phyloP scores from a whole-genome alignment of 2,113 vertebrate genomes.

The Narcine bancroftii region DNA sequence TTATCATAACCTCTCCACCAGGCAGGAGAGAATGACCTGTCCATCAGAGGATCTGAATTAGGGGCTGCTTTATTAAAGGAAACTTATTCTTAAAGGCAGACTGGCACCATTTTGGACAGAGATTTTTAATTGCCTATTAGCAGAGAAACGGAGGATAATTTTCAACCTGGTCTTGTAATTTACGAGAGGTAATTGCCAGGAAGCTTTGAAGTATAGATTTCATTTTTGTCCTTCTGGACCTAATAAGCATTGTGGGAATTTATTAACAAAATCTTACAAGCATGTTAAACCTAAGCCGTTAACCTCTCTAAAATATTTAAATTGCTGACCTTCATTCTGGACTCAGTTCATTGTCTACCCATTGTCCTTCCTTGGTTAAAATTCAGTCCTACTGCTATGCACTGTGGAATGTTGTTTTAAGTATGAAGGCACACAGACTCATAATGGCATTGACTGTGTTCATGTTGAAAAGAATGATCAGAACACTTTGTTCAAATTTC shows the following conservation, averaged over 20 bases:
- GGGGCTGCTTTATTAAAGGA: neutral
- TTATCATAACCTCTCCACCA: neutral
- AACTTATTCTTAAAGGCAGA: neutral
- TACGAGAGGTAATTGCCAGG: neutral
- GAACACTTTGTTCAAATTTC: neutral
- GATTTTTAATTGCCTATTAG: neutral
- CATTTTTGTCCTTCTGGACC: neutral
- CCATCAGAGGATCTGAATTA: neutral
- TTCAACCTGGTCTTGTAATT: neutral
- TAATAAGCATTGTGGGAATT: too few species aligned
- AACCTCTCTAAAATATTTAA: neutral
- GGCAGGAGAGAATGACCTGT: neutral
- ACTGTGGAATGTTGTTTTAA: neutral
- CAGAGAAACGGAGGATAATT: neutral
- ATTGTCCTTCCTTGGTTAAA: neutral
- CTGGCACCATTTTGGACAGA: neutral
- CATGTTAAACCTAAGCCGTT: neutral
- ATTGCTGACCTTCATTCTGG: neutral
- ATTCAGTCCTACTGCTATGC: too few species aligned
- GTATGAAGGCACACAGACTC: neutral
- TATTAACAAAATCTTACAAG: neutral
- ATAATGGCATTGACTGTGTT: neutral
- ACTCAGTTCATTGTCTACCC: neutral
- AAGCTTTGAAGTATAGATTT: neutral
- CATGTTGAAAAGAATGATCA: neutral